Evolutionary conservation across 2,797 vertebrate genomes (phyloP).

Genomic region (Lateolabrax maculatus): DNA sequence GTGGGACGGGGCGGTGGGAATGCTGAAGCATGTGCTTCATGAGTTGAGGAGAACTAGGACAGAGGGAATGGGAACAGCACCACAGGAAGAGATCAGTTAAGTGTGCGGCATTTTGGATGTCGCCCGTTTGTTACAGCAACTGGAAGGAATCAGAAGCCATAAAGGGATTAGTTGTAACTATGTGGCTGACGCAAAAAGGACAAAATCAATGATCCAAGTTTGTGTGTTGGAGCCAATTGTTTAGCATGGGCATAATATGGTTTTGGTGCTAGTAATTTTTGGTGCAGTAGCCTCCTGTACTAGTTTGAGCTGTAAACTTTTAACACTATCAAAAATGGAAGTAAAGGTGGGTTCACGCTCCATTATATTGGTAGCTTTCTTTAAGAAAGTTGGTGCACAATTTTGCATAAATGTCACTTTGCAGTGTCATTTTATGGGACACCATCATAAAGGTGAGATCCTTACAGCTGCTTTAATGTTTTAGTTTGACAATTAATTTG

Average conservation of each 20-base stretch:
- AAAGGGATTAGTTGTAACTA: neutral
- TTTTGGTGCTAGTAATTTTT: neutral
- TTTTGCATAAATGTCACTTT: no score
- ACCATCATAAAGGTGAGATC: no score
- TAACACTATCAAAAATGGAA: no score
- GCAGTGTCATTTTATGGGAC: no score
- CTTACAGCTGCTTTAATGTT: no score
- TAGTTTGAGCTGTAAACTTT: neutral
- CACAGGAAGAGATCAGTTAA: slow-evolving; percentile 2
- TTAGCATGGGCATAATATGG: neutral
- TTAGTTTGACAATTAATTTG: neutral
- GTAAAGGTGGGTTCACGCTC: no score
- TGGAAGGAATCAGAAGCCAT: neutral
- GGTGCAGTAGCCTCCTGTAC: neutral
- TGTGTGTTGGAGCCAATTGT: neutral
- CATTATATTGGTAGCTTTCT: no score
- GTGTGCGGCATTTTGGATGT: neutral
- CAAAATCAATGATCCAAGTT: neutral
- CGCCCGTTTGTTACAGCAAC: slow-evolving; percentile 9
- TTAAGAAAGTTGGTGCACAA: no score
- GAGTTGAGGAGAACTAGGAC: slow-evolving; percentile 18
- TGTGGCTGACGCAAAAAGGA: neutral
- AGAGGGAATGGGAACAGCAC: neutral
- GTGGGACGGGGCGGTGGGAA: neutral
- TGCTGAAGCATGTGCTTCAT: neutral